Evolutionary conservation across 2,888 invertebrate species (phyloP), one percentile per base, ranked within the genome.

Genomic region (Unio delphinus): DNA sequence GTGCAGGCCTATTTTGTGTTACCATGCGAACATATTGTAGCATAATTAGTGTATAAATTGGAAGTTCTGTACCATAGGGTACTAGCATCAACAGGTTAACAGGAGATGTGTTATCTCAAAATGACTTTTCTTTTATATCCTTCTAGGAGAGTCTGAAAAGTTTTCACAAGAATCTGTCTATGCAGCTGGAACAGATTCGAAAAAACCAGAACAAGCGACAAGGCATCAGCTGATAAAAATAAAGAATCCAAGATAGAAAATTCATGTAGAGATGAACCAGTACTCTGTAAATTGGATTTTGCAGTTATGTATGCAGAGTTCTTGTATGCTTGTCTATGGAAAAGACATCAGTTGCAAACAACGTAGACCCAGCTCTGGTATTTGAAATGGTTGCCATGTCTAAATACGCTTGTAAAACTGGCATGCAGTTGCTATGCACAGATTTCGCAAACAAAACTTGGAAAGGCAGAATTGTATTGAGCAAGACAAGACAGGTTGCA

Each of bases 131-230:
- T 54, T 8, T 59, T 30, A 54, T 5, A 7, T 23, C 23, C 57
- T 73, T 80, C 18, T 72, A 82, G 82, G 82, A 82, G 66, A 80
- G 81, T 64, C 64, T 82, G 55, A 67, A 71, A 45, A 70, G 72
- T 23, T 76, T 81, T 45, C 78, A 81, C 68, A 74, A 78, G 59
- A 76, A 80, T 66, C 67, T 81, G 28, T 76, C 76, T 30, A 74
- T 68, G 70, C 80, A 80, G 69, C 72, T 79, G 11, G 78, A 79
- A 62, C 75, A 76, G 26, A 76, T 80, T 20, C 60, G 76, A 54
- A 75, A 75, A 30, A 70, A 74, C 55, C 77, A 78, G 56, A 74
- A 73, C 28, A 74, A 70, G 59, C 65, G 74, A 62, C 61, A 65
- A 57, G 72, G 70, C 26, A 23, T 66, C 15, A 34, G 61, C 61